Evolutionary conservation across 1,140 invertebrate genomes (phyloP), one percentile per base, ranked within the genome.

Genomic region (Pachyrhynchus sulphureomaculatus): DNA sequence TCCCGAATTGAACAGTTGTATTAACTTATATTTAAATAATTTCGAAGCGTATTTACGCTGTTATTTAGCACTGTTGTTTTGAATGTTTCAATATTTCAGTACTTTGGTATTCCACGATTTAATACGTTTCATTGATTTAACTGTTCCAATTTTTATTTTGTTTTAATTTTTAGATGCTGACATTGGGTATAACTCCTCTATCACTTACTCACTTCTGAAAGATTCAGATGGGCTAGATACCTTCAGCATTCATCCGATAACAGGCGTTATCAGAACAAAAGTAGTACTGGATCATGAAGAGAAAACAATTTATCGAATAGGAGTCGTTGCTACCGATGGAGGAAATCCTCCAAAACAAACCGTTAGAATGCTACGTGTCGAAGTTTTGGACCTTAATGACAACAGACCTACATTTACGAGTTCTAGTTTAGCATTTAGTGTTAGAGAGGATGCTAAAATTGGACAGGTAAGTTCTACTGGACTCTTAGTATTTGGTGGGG

Each of bases 221-320:
- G 90, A 93, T 69, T 88, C 89, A 23, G 91, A 95, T 70, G 91
- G 90, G 18, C 86, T 86, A 70, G 86, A 88, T 9, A 85, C 90
- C 15, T 97, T 96, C 78, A 86, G 85, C 58, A 92, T 96, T 66
- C 90, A 96, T 78, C 83, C 90, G 9, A 83, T 85, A 41, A 90
- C 88, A 21, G 96, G 96, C 23, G 83, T 93, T 66, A 91, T 98
- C 56, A 86, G 88, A 74, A 97, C 95, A 21, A 88, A 86, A 71
- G 86, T 87, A 68, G 85, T 92, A 36, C 79, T 98, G 51, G 93
- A 96, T 78, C 93, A 95, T 71, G 95, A 96, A 76, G 91, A 92
- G 72, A 86, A 88, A 67, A 87, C 88, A 48, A 86, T 92, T 55
- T 98, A 96, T 78, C 80, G 86, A 33, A 77, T 98, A 55, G 88